Base-by-base conservation (phyloP, 2,888 invertebrate species). In the Apotomis capreana region DNA sequence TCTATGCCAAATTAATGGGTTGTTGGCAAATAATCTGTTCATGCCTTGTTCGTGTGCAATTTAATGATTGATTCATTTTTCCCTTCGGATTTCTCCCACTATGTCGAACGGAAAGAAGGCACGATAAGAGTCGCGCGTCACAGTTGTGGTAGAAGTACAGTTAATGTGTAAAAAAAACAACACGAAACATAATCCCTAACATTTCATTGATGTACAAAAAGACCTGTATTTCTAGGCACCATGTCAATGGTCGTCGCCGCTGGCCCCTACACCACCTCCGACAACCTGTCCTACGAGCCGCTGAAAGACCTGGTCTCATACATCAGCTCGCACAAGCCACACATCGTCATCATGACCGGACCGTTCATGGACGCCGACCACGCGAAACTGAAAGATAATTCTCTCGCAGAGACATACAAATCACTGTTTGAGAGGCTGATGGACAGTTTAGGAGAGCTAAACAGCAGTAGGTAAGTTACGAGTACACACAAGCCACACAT, bases 261-360 rank as follows among this genome's bases (percentile, higher is more conserved):
- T 37, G 98, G 98, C 0, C 98, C 98, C 0, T 98, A 95, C 84
- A 97, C 98, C 0, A 94, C 96, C 4, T 94, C 95, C 3, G 96
- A 97, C 80, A 96, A 96, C 84, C 86, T 98, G 70, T 89, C 94
- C 0, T 98, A 97, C 84, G 96, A 97, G 81, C 98, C 98, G 0
- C 89, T 98, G 52, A 95, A 95, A 79, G 97, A 98, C 81, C 91
- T 98, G 36, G 88, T 98, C 9, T 84, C 94, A 13, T 95, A 96
- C 80, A 94, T 97, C 0, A 89, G 88, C 70, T 92, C 95, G 12
- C 94, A 96, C 76, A 94, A 94, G 78, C 98, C 98, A 0, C 96
- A 98, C 85, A 90, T 98, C 26, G 94, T 97, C 54, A 94, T 99
- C 75, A 90, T 99, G 80, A 94, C 96, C 10, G 98, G 99, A 0